Evolutionary conservation across 2,797 vertebrate species (phyloP).

Genomic region (Tangara arthus): DNA sequence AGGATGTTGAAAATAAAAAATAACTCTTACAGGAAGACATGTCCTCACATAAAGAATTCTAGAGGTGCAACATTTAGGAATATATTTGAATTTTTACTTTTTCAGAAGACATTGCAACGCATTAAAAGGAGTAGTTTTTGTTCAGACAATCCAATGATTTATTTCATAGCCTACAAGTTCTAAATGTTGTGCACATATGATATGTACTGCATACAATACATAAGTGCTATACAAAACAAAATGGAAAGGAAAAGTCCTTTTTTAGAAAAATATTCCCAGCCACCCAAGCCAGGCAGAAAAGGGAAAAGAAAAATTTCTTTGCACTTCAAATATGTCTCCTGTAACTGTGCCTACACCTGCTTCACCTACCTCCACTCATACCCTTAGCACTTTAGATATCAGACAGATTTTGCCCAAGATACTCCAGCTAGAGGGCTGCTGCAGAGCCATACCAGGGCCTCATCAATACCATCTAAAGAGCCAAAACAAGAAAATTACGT

Average conservation of each 20-base stretch:
- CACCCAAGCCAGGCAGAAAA: not conserved
- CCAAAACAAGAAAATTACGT: not conserved
- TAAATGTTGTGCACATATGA: not conserved
- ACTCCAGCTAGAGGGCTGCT: not conserved
- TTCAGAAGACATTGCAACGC: not conserved
- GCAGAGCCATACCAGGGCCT: not conserved
- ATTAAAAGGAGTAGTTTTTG: not conserved
- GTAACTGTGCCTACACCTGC: not conserved
- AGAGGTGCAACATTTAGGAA: not conserved
- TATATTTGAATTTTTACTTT: constrained; percentile 17
- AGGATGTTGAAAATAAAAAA: not conserved
- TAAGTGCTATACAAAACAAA: not conserved
- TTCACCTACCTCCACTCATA: not conserved
- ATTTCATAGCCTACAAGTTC: not conserved
- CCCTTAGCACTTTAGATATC: not conserved
- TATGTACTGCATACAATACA: not conserved
- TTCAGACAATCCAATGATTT: not conserved
- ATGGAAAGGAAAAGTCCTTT: not conserved
- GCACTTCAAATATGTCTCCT: not conserved
- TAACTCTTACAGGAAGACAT: constrained; percentile 33
- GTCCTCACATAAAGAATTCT: not conserved
- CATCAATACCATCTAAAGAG: not conserved
- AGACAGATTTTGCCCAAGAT: not conserved
- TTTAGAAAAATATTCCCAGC: not conserved
- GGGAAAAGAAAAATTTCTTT: not conserved